Evolutionary conservation across 2,113 vertebrate genomes (phyloP).

Genomic region (Podocnemis expansa): DNA sequence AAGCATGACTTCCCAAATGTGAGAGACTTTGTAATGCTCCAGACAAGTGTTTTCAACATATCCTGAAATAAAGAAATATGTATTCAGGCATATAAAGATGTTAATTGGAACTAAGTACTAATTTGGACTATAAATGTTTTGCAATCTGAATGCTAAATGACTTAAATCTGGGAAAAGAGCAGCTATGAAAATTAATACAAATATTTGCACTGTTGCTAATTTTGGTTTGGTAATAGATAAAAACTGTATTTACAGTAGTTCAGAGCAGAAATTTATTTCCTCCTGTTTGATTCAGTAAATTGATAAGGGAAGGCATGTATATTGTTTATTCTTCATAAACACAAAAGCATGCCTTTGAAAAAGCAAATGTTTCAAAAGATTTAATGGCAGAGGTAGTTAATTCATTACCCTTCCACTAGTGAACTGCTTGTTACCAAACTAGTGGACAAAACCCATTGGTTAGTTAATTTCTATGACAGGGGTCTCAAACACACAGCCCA

Average conservation of each 20-base stretch:
- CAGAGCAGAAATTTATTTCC: not conserved
- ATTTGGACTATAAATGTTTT: not conserved
- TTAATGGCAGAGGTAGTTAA: not conserved
- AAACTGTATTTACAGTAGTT: not conserved
- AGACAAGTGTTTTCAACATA: not conserved
- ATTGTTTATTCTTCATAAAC: not conserved
- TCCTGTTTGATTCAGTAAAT: not conserved
- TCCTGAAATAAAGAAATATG: not conserved
- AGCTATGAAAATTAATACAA: not conserved
- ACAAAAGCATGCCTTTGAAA: not conserved
- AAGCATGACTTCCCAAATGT: not conserved
- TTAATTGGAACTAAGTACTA: not conserved
- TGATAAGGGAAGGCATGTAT: not conserved
- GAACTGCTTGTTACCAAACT: not conserved
- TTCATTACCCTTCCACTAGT: not conserved
- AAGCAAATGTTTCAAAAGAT: not conserved
- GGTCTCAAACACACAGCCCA: too few species aligned
- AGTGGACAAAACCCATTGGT: too few species aligned
- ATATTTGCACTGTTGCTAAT: not conserved
- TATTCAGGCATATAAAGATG: not conserved
- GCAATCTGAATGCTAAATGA: not conserved
- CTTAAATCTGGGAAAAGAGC: not conserved
- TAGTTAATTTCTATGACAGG: too few species aligned
- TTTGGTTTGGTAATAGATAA: not conserved
- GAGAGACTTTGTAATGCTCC: not conserved